Conservation (phyloP, 2,888 invertebrate species). For the Hydrotaea diabolus region DNA sequence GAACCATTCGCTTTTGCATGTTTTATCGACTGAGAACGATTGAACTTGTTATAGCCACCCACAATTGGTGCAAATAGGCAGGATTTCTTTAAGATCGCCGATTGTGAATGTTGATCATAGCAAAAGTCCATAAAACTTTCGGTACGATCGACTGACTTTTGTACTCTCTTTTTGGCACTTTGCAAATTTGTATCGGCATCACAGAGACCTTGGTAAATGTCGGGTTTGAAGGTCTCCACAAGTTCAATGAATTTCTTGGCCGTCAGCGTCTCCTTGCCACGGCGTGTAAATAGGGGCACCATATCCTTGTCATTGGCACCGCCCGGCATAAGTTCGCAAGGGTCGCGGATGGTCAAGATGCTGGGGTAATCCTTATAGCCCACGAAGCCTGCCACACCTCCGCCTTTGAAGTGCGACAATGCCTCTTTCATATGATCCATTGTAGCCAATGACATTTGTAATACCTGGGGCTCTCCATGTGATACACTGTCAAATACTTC, state of each 20-base stretch:
- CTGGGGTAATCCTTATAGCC: slow-evolving; percentile 83
- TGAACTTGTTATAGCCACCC: slow-evolving; percentile 87
- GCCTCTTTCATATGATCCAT: slow-evolving; percentile 86
- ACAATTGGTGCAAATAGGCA: slow-evolving; percentile 81
- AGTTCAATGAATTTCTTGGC: slow-evolving; percentile 88
- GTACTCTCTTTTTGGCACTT: slow-evolving; percentile 86
- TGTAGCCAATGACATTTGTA: slow-evolving; percentile 88
- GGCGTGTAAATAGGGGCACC: slow-evolving; percentile 89
- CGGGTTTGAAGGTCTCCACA: slow-evolving; percentile 89
- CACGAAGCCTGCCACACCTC: slow-evolving; percentile 87
- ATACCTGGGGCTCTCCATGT: slow-evolving; percentile 82
- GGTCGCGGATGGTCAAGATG: slow-evolving; percentile 82
- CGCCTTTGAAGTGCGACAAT: slow-evolving; percentile 84
- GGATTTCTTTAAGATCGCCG: slow-evolving; percentile 81
- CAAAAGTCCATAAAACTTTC: slow-evolving; percentile 86
- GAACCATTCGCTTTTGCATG: slow-evolving; percentile 81
- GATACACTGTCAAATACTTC: slow-evolving; percentile 87
- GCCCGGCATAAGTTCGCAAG: slow-evolving; percentile 84
- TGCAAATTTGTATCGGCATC: slow-evolving; percentile 83
- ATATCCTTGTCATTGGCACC: slow-evolving; percentile 88
- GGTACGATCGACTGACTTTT: slow-evolving; percentile 88
- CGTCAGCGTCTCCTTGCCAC: slow-evolving; percentile 87
- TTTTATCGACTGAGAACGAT: slow-evolving; percentile 85
- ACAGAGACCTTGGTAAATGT: slow-evolving; percentile 90
- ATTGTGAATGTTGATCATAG: slow-evolving; percentile 84